A percentile compares a stretch with the other conserved stretches of the same genome.
phyloP scores from a whole-genome alignment of 2,888 invertebrate species.

The Drepanosiphum platanoidis region DNA sequence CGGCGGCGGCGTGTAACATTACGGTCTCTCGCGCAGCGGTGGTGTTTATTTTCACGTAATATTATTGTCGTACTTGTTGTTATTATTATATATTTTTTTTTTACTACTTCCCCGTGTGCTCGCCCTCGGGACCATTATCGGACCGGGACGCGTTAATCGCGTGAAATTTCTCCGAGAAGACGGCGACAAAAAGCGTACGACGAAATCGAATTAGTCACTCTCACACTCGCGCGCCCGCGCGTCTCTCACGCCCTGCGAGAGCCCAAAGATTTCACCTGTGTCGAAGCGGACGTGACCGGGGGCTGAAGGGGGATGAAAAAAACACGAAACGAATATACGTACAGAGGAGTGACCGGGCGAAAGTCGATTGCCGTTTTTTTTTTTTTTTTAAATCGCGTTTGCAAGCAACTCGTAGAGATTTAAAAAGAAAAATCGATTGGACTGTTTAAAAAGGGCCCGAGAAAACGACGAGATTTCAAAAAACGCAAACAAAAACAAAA shows the following conservation, averaged over 20 bases:
- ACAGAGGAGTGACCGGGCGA: too few relatives aligned
- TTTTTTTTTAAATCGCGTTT: too few relatives aligned
- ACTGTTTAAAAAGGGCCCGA: too few relatives aligned
- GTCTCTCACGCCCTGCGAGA: constrained; percentile 61
- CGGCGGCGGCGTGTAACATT: too few relatives aligned
- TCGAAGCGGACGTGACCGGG: constrained; percentile 27
- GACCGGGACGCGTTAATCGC: constrained; percentile 14
- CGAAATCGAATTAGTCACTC: constrained; percentile 60
- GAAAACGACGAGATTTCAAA: too few relatives aligned
- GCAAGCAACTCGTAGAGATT: too few relatives aligned
- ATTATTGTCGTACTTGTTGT: too few relatives aligned
- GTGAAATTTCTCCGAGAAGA: constrained; percentile 38
- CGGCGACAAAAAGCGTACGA: background rate
- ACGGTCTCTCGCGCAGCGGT: background rate
- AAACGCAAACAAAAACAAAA: too few relatives aligned
- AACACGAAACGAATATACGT: background rate
- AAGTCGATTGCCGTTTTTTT: too few relatives aligned
- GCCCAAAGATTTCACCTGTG: constrained; percentile 55
- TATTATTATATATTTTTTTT: too few relatives aligned
- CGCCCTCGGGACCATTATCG: too few relatives aligned
- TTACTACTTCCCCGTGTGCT: background rate
- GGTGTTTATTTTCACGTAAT: background rate
- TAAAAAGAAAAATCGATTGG: too few relatives aligned
- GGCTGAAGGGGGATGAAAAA: background rate
- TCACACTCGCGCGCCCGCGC: constrained; percentile 1